phyloP scores from a whole-genome alignment of 1,140 invertebrate genomes.

The Dufourea novaeangliae region DNA sequence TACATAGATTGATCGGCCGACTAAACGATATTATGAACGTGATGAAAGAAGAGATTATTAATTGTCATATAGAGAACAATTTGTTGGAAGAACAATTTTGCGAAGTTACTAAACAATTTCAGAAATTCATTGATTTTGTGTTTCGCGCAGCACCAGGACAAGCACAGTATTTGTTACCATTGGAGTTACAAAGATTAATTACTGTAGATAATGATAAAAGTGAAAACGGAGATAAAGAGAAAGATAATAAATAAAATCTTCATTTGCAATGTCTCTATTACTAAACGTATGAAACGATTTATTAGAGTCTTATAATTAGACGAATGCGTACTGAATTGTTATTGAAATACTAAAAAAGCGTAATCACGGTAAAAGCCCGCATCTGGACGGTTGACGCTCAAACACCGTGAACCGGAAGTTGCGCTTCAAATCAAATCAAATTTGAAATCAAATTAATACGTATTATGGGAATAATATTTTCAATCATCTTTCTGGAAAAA shows the following conservation, averaged over 20 bases:
- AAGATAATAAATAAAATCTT: neutral
- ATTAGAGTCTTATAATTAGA: neutral
- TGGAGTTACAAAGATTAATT: conserved; percentile 22
- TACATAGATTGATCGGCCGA: conserved; percentile 57
- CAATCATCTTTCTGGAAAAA: no score
- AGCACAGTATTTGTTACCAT: conserved; percentile 76
- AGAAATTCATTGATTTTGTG: conserved; percentile 80
- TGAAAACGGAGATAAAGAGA: neutral
- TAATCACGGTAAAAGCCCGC: no score
- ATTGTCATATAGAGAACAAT: conserved; percentile 55
- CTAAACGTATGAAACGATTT: neutral
- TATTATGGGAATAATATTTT: no score
- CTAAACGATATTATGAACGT: conserved; percentile 57
- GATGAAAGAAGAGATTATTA: conserved; percentile 36
- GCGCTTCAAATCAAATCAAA: no score
- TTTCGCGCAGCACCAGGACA: conserved; percentile 76
- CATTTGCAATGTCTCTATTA: neutral
- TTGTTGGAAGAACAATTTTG: conserved; percentile 68
- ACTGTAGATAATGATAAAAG: neutral
- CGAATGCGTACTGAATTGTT: neutral
- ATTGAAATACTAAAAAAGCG: no score
- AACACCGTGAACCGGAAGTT: no score
- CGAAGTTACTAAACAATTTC: conserved; percentile 76
- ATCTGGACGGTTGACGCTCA: no score
- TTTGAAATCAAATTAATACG: no score